Conservation (phyloP, 1,140 invertebrate genomes). For the Sminthurinus signatus region DNA sequence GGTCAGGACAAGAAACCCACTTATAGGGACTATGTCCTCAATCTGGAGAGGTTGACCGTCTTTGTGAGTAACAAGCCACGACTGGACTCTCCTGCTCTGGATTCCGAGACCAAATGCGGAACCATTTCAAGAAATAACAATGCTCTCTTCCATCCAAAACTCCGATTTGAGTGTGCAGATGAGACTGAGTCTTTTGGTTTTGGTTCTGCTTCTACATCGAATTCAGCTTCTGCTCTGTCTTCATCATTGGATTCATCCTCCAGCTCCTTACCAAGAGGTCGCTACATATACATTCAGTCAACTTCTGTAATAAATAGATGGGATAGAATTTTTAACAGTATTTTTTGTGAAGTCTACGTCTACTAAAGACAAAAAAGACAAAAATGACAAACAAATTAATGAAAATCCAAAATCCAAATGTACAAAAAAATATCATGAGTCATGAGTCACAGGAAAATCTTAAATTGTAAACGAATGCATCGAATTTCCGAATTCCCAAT, state of each 20-base stretch:
- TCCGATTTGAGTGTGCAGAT: slow-evolving; percentile 51
- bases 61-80: slow-evolving; percentile 51
- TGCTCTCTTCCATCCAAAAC: slow-evolving; percentile 49
- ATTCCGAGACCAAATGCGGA: slow-evolving; percentile 48
- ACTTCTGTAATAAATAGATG: slow-evolving; percentile 51
- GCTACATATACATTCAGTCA: slow-evolving; percentile 54
- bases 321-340: slow-evolving; percentile 51
- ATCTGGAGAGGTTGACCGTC: slow-evolving; percentile 52
- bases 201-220: too few relatives aligned
- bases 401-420: too few relatives aligned
- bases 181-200: too few relatives aligned
- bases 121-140: slow-evolving; percentile 51
- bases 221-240: too few relatives aligned
- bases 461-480: too few relatives aligned
- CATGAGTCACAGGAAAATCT: too few relatives aligned
- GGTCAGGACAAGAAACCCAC: slow-evolving; percentile 49
- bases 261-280: too few relatives aligned
- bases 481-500: too few relatives aligned
- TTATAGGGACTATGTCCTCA: slow-evolving; percentile 51
- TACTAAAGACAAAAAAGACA: slow-evolving; percentile 41
- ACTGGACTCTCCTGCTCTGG: slow-evolving; percentile 42
- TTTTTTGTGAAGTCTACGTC: slow-evolving; percentile 55
- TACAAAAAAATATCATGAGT: too few relatives aligned
- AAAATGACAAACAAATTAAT: too few relatives aligned
- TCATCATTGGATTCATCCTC: too few relatives aligned